Evolutionary conservation across 2,797 vertebrate species (phyloP).

Genomic region (Alauda arvensis): DNA sequence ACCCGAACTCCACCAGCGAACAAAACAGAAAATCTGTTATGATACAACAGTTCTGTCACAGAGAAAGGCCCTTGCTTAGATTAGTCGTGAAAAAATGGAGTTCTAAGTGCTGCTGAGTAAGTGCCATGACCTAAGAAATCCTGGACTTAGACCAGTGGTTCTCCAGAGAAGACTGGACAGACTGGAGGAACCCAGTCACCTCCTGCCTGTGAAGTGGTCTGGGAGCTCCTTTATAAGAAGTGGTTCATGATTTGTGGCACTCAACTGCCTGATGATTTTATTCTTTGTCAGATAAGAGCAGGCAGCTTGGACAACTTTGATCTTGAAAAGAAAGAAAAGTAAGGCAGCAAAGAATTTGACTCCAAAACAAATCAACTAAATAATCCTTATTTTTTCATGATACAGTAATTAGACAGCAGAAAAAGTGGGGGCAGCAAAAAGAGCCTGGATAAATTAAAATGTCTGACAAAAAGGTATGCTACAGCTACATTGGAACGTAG

Average conservation of each 20-base stretch:
- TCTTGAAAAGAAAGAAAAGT: neutral
- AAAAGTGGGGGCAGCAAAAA: neutral
- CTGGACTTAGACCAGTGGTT: neutral
- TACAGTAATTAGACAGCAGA: neutral
- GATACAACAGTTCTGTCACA: neutral
- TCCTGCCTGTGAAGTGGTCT: neutral
- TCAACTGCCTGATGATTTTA: neutral
- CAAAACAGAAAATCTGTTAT: neutral
- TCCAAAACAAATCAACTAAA: neutral
- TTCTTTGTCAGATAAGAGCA: neutral
- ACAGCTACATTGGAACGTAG: neutral
- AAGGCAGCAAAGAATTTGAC: neutral
- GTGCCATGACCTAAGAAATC: neutral
- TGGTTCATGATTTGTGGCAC: neutral
- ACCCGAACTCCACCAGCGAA: neutral
- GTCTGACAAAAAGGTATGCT: neutral
- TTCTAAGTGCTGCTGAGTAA: neutral
- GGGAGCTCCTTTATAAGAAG: neutral
- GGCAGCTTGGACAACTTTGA: neutral
- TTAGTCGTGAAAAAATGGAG: neutral
- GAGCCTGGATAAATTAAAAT: neutral
- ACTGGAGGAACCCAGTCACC: neutral
- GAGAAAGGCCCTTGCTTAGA: neutral
- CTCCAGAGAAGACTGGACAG: neutral
- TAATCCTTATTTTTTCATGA: neutral